Percentiles rank a stretch among this genome's conserved stretches.
Evolutionary conservation across 1,140 invertebrate genomes (phyloP).

Genomic region (Arion vulgaris): DNA sequence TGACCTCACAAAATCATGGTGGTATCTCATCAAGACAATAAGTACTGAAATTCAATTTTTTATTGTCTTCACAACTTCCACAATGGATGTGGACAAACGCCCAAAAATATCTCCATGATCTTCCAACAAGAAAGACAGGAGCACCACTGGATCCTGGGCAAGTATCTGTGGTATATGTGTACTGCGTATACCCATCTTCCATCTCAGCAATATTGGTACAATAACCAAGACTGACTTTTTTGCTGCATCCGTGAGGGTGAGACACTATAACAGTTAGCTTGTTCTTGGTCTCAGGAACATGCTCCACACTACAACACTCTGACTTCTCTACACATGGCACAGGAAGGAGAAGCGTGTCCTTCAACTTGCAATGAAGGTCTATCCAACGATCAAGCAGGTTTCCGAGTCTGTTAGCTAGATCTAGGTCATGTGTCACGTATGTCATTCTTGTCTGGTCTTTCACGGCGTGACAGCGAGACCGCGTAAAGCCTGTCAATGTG

Average conservation of each 20-base stretch:
- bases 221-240: neutral
- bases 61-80: neutral
- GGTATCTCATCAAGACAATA: too few species aligned
- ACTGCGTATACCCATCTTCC: neutral
- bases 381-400: neutral
- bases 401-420: neutral
- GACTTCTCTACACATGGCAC: too few species aligned
- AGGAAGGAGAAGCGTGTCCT: too few species aligned
- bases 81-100: neutral
- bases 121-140: neutral
- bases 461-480: neutral
- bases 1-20: too few species aligned
- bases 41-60: neutral
- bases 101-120: neutral
- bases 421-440: neutral
- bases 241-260: conserved; percentile 1
- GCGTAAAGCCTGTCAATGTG: neutral
- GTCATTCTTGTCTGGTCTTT: neutral
- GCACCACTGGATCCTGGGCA: neutral
- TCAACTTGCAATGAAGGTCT: too few species aligned
- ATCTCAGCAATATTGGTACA: neutral
- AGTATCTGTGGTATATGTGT: neutral
- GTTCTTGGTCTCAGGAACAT: too few species aligned
- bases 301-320: too few species aligned
- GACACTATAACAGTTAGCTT: neutral